Evolutionary conservation across 2,797 vertebrate species (phyloP).

Genomic region (Pygocentrus nattereri): DNA sequence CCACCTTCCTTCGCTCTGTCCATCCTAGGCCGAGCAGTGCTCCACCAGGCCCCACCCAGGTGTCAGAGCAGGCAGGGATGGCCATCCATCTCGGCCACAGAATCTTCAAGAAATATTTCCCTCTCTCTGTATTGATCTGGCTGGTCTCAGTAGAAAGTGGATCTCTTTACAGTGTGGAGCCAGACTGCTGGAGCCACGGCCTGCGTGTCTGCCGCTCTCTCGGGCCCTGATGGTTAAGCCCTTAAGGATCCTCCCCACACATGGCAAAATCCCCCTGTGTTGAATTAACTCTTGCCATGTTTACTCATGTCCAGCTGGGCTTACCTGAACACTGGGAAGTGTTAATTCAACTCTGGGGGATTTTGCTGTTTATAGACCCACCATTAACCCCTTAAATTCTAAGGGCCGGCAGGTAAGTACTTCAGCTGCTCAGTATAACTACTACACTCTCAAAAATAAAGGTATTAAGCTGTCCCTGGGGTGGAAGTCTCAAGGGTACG

Average conservation of each 20-base stretch:
- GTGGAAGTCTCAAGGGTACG: too few relatives aligned
- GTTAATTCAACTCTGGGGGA: background rate
- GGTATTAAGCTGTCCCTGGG: too few relatives aligned
- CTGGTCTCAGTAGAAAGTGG: conserved; percentile 73
- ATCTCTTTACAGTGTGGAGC: conserved; percentile 80
- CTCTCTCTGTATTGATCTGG: conserved; percentile 68
- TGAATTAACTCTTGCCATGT: background rate
- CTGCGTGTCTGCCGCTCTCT: conserved; percentile 64
- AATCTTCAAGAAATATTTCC: conserved; percentile 70
- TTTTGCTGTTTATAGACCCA: background rate
- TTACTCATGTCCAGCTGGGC: conserved; percentile 22
- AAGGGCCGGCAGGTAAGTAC: background rate
- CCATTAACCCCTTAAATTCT: background rate
- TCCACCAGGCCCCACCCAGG: conserved; percentile 3
- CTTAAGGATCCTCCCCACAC: conserved; percentile 75
- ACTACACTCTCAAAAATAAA: too few relatives aligned
- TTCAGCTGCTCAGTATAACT: too few relatives aligned
- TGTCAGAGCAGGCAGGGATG: conserved; percentile 49
- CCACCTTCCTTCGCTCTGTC: conserved; percentile 39
- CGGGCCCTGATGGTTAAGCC: conserved; percentile 58
- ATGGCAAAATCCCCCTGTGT: background rate
- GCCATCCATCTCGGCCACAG: conserved; percentile 57
- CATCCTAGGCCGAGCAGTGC: background rate
- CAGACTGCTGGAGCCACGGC: conserved; percentile 78
- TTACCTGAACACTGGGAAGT: conserved; percentile 3